Evolutionary conservation across 2,797 vertebrate genomes (phyloP).

Genomic region (Takifugu rubripes): DNA sequence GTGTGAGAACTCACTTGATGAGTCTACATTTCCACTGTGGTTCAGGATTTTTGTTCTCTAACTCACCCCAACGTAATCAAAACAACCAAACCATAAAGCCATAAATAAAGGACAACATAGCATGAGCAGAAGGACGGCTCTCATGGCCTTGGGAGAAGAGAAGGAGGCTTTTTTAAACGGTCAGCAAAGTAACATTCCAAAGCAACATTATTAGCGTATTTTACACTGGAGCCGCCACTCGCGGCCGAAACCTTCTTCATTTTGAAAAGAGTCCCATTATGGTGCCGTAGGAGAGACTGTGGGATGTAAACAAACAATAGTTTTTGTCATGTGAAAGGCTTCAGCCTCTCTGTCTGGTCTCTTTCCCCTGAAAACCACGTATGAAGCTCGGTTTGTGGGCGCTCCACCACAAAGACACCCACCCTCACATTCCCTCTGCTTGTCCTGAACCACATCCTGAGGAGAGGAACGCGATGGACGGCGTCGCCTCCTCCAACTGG

Average conservation of each 20-base stretch:
- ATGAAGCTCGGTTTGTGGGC: conserved; percentile 66
- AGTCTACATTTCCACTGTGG: conserved; percentile 69
- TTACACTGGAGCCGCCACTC: conserved; percentile 52
- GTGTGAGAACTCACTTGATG: conserved; percentile 59
- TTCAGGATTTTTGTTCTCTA: conserved; percentile 50
- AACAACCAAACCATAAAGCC: conserved; percentile 58
- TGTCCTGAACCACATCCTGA: conserved; percentile 81
- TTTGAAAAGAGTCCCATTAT: conserved; percentile 29
- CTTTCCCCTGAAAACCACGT: conserved; percentile 69
- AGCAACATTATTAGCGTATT: conserved; percentile 40
- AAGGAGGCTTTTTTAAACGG: conserved; percentile 49
- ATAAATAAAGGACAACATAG: conserved; percentile 47
- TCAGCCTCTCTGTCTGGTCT: conserved; percentile 71
- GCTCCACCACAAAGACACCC: conserved; percentile 71
- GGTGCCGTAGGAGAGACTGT: conserved; percentile 49
- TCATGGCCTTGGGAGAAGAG: conserved; percentile 47
- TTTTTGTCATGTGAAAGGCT: conserved; percentile 75
- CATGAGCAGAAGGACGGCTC: conserved; percentile 33
- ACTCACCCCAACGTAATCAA: conserved; percentile 59
- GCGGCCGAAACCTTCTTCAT: conserved; percentile 34
- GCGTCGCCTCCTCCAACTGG: conserved; percentile 77
- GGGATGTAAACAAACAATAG: conserved; percentile 70
- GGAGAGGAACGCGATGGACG: conserved; percentile 70
- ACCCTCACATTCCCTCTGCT: conserved; percentile 70
- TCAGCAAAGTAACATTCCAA: conserved; percentile 51